A percentile compares a stretch with the other conserved stretches of the same genome.
Conservation (phyloP, 1,140 invertebrate genomes). For the Sarcophaga bullata region DNA sequence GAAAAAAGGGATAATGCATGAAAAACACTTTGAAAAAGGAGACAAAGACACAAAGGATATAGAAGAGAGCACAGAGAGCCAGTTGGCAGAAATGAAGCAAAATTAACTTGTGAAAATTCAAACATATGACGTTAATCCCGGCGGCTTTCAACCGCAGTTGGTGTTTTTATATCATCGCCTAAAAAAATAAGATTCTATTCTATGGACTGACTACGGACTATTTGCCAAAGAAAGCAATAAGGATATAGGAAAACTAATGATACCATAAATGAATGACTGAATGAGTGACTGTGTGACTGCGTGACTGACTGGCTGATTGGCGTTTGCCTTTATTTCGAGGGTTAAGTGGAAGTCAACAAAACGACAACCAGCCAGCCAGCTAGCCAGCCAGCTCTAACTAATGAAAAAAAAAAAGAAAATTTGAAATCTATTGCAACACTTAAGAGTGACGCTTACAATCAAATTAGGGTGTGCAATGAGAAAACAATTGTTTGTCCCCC, state of each 20-base stretch:
- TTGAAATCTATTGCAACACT: too few species aligned
- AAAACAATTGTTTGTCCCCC: conserved; percentile 64
- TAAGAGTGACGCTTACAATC: conserved; percentile 53
- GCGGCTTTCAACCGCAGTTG: conserved; percentile 61
- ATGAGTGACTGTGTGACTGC: conserved; percentile 48
- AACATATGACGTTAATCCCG: conserved; percentile 65
- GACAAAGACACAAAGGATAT: not conserved
- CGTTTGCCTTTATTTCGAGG: conserved; percentile 42
- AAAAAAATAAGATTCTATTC: not conserved
- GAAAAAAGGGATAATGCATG: not conserved
- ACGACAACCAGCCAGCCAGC: not conserved
- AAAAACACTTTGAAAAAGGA: not conserved
- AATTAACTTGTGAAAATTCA: conserved; percentile 64
- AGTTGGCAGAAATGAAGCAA: not conserved
- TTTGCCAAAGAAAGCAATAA: conserved; percentile 45
- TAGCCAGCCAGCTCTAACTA: not conserved
- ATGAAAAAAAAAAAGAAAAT: not conserved
- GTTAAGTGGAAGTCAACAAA: conserved; percentile 61
- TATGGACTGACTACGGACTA: not conserved
- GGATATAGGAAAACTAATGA: conserved; percentile 27
- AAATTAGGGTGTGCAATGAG: conserved; percentile 66
- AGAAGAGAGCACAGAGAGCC: not conserved
- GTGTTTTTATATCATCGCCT: conserved; percentile 43
- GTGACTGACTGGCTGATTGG: conserved; percentile 43
- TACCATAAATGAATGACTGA: conserved; percentile 25